Evolutionary conservation across 2,888 invertebrate genomes (phyloP).

Genomic region (Slavum lentiscoides): DNA sequence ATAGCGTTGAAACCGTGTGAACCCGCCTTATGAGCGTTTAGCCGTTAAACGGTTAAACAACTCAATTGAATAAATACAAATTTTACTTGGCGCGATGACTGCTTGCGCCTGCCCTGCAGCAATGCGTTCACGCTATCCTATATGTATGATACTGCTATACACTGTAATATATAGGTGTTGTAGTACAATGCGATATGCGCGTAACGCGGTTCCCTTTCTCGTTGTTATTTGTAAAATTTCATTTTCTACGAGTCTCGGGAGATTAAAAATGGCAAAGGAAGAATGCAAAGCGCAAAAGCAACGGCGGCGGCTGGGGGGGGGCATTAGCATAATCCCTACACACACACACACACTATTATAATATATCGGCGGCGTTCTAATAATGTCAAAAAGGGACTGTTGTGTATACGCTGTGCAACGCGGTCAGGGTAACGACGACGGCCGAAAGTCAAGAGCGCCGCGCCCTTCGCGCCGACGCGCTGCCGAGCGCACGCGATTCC

Average conservation of each 20-base stretch:
- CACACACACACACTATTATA: no score
- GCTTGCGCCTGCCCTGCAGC: no score
- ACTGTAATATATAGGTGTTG: no score
- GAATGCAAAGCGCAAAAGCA: neutral
- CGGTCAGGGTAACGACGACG: slow-evolving; percentile 14
- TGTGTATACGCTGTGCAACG: neutral
- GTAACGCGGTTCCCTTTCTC: neutral
- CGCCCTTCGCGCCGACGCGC: neutral
- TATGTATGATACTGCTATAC: no score
- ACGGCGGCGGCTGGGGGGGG: no score
- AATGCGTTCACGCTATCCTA: no score
- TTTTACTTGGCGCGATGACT: no score
- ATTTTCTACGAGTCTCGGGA: slow-evolving; percentile 20
- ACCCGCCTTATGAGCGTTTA: no score
- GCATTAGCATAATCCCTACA: slow-evolving; percentile 45
- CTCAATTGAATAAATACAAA: no score
- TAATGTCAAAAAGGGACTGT: slow-evolving; percentile 31
- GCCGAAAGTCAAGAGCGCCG: slow-evolving; percentile 21
- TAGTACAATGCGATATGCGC: neutral
- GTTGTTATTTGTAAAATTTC: neutral
- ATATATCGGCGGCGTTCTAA: slow-evolving; percentile 19
- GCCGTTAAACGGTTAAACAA: no score
- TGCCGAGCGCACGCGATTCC: no score
- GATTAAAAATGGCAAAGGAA: neutral
- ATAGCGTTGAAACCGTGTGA: no score